Evolutionary conservation across 2,113 vertebrate genomes (phyloP).

Genomic region (Salvator merianae): DNA sequence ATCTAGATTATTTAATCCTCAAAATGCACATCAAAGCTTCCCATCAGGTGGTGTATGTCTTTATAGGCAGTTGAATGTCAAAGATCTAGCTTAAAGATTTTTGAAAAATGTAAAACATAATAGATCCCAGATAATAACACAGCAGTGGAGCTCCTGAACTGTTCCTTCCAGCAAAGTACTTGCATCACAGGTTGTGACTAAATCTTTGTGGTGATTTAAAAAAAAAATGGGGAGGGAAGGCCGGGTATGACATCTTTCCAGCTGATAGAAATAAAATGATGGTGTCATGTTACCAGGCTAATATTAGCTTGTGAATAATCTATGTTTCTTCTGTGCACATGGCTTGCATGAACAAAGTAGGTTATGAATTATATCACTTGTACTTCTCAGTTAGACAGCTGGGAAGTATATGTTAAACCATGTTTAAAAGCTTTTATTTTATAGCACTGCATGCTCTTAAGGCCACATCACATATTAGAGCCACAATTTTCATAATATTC

Average conservation of each 20-base stretch:
- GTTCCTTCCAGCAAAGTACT: slow-evolving; percentile 76
- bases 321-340: slow-evolving; percentile 62
- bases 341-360: slow-evolving; percentile 61
- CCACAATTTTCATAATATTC: neutral
- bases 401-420: slow-evolving; percentile 66
- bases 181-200: slow-evolving; percentile 66
- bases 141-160: slow-evolving; percentile 78
- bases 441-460: slow-evolving; percentile 30
- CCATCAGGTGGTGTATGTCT: slow-evolving; percentile 88
- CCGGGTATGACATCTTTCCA: slow-evolving; percentile 65
- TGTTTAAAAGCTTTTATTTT: slow-evolving; percentile 25
- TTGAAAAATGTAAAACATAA: slow-evolving; percentile 91
- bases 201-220: slow-evolving; percentile 68
- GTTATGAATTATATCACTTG: slow-evolving; percentile 63
- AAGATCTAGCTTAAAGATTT: slow-evolving; percentile 91
- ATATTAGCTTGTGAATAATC: slow-evolving; percentile 67
- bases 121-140: slow-evolving; percentile 90
- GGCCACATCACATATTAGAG: neutral
- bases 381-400: slow-evolving; percentile 69
- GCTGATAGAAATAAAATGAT: slow-evolving; percentile 61
- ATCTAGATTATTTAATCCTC: slow-evolving; percentile 97
- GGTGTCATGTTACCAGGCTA: slow-evolving; percentile 61
- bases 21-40: slow-evolving; percentile 95
- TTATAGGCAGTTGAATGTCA: slow-evolving; percentile 88
- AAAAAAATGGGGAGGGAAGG: neutral